These are phyloP conservation scores for Thaumatotibia leucotreta DNA, from an alignment of 1,140 invertebrate species.

Conservation along the genomic window DNA sequence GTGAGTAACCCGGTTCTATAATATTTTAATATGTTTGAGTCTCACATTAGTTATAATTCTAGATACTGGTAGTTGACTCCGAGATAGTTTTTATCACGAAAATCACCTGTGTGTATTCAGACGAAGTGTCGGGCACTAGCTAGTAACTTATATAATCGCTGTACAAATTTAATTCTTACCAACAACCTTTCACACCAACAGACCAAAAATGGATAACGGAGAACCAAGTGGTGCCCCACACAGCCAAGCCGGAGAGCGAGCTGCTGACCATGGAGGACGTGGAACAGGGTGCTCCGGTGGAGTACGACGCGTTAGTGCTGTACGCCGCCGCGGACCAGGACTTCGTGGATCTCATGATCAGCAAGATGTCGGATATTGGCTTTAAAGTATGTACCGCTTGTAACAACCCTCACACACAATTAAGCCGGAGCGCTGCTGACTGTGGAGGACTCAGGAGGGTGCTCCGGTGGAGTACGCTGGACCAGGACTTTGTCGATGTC, in stretches of 20 bases:
- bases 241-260: conserved; percentile 21
- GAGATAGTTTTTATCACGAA: no score
- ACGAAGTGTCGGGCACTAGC: no score
- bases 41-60: no score
- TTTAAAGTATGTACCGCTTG: not conserved
- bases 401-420: no score
- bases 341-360: conserved; percentile 47
- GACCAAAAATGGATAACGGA: not conserved
- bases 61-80: no score
- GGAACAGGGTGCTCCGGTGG: conserved; percentile 35
- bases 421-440: conserved; percentile 35
- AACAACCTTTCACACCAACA: not conserved
- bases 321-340: conserved; percentile 45
- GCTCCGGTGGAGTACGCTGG: conserved; percentile 48
- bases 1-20: no score
- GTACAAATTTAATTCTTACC: conserved; percentile 3
- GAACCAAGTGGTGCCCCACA: not conserved
- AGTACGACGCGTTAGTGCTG: conserved; percentile 55
- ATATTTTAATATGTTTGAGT: no score
- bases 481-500: conserved; percentile 48
- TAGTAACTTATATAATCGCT: no score
- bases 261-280: conserved; percentile 52
- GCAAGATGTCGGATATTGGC: not conserved
- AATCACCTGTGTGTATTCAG: no score
- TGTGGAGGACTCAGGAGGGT: conserved; percentile 40